These are phyloP conservation scores for Drosophila biarmipes DNA, from an alignment of 1,140 invertebrate species.

Conservation along the genomic window DNA sequence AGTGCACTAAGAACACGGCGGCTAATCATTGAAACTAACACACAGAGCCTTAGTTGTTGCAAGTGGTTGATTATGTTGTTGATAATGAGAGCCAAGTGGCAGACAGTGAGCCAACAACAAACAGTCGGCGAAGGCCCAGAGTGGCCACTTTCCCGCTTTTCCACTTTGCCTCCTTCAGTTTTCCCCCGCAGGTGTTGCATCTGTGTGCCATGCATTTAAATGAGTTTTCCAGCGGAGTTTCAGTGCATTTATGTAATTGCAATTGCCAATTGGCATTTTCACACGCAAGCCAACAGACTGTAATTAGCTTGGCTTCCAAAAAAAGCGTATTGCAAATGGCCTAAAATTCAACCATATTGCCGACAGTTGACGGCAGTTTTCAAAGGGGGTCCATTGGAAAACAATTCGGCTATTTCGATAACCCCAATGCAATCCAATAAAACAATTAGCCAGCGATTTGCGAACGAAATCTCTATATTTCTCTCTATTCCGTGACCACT, in stretches of 20 bases:
- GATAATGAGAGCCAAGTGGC: slow-evolving; percentile 66
- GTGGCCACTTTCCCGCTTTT: slow-evolving; percentile 15
- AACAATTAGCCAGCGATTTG: slow-evolving; percentile 56
- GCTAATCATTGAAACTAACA: slow-evolving; percentile 51
- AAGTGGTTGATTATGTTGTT: slow-evolving; percentile 77
- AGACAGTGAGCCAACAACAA: slow-evolving; percentile 27
- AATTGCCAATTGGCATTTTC: slow-evolving; percentile 39
- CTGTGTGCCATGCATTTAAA: slow-evolving; percentile 63
- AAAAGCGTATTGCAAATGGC: slow-evolving; percentile 16
- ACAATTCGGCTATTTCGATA: slow-evolving; percentile 22
- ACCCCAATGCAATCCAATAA: slow-evolving; percentile 54
- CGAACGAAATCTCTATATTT: slow-evolving; percentile 17
- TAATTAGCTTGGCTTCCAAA: slow-evolving; percentile 52
- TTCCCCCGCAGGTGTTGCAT: slow-evolving; percentile 10
- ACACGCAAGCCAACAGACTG: slow-evolving; percentile 23
- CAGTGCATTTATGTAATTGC: slow-evolving; percentile 58
- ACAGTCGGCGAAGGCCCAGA: slow-evolving; percentile 20
- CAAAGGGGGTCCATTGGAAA: slow-evolving; percentile 21
- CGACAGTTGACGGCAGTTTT: slow-evolving; percentile 7
- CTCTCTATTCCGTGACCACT: slow-evolving; percentile 6
- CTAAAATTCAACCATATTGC: slow-evolving; percentile 15
- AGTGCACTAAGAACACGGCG: slow-evolving; percentile 10
- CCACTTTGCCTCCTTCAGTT: background rate
- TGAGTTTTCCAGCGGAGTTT: slow-evolving; percentile 48
- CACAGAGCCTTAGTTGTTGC: slow-evolving; percentile 30